A percentile compares a stretch with the other conserved stretches of the same genome.
These are phyloP conservation scores for Himalopsyche tibetana DNA, from an alignment of 2,888 invertebrate species.

Conservation along the genomic window DNA sequence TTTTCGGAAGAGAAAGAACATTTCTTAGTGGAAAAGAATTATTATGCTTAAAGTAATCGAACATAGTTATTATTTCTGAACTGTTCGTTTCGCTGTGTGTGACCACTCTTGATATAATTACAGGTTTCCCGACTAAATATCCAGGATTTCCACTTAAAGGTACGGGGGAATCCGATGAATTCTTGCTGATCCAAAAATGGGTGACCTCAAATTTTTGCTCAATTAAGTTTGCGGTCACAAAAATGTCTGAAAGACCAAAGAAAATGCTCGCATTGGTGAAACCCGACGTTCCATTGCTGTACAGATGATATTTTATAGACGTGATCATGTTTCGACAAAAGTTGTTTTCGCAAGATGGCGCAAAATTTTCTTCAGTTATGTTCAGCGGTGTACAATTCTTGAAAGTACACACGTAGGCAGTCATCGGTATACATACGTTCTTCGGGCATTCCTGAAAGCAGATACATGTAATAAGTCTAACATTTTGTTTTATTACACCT, in stretches of 20 bases:
- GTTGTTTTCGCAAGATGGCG: conserved; percentile 46
- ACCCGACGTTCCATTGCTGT: conserved; percentile 61
- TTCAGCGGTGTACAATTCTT: conserved; percentile 51
- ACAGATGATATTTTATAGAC: conserved; percentile 57
- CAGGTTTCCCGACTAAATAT: conserved; percentile 79
- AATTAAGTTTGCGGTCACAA: conserved; percentile 38
- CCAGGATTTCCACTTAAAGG: conserved; percentile 82
- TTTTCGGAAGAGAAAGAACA: conserved; percentile 69
- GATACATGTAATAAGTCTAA: background rate
- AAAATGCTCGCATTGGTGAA: conserved; percentile 61
- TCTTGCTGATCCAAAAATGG: conserved; percentile 56
- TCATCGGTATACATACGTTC: conserved; percentile 57
- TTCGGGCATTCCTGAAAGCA: conserved; percentile 57
- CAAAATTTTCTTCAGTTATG: conserved; percentile 44
- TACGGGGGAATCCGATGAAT: conserved; percentile 67
- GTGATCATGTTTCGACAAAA: conserved; percentile 53
- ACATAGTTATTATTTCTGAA: conserved; percentile 65
- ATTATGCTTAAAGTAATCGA: conserved; percentile 56
- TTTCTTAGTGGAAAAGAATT: conserved; percentile 67
- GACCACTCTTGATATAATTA: conserved; percentile 69
- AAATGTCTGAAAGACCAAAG: conserved; percentile 54
- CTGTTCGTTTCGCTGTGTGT: conserved; percentile 59
- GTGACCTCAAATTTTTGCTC: conserved; percentile 53
- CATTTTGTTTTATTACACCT: no score
- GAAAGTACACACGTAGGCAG: conserved; percentile 44